These are phyloP conservation scores for Apantesis nais DNA, from an alignment of 2,888 invertebrate genomes.

Conservation along the genomic window DNA sequence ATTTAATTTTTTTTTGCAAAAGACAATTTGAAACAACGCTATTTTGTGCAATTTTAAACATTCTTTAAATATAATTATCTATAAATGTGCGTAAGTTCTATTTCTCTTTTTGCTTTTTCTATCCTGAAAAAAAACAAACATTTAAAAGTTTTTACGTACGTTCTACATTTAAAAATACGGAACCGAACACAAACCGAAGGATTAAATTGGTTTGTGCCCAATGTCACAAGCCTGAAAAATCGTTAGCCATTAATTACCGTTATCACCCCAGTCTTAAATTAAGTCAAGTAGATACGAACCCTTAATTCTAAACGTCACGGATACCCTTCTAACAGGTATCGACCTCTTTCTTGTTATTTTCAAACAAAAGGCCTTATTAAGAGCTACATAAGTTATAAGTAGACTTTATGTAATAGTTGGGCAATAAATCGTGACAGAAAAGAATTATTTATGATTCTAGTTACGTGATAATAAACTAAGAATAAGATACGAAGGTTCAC, in stretches of 20 bases:
- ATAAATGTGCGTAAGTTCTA: too few species aligned
- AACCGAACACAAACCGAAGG: constrained; percentile 16
- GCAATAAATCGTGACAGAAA: constrained; percentile 6
- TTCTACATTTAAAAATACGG: constrained; percentile 21
- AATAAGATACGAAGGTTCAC: constrained; percentile 1
- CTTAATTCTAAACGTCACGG: constrained; percentile 46
- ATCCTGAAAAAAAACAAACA: not conserved
- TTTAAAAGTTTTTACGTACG: not conserved
- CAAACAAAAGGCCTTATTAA: constrained; percentile 12
- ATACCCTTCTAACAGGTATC: constrained; percentile 38
- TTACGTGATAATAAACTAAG: constrained; percentile 15
- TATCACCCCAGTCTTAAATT: constrained; percentile 47
- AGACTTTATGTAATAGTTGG: not conserved
- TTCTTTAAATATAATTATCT: not conserved
- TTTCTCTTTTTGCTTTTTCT: not conserved
- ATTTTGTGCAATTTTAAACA: not conserved
- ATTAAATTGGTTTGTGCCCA: constrained; percentile 22
- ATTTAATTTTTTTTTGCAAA: not conserved
- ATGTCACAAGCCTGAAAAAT: constrained; percentile 44
- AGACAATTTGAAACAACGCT: not conserved
- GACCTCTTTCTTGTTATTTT: constrained; percentile 29
- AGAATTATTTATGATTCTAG: constrained; percentile 14
- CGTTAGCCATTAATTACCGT: constrained; percentile 47
- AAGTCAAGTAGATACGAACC: constrained; percentile 45
- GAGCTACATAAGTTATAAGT: constrained; percentile 5